Evolutionary conservation across 2,113 vertebrate species (phyloP).

Genomic region (Chloebia gouldiae): DNA sequence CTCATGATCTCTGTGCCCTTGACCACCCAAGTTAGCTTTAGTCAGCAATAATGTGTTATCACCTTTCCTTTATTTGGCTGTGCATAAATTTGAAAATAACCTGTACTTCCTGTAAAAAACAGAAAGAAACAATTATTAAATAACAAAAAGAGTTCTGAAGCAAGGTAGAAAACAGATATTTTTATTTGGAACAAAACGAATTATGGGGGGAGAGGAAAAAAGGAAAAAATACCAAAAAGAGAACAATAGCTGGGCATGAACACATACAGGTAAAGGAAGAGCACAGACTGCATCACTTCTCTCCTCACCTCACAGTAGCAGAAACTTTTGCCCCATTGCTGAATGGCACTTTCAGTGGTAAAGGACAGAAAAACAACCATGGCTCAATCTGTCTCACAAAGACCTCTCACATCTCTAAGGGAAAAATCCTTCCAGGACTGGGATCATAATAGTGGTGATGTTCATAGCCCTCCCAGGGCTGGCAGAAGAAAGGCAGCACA

Average conservation of each 20-base stretch:
- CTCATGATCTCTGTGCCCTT: neutral
- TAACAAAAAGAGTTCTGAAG: neutral
- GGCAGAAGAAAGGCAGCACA: neutral
- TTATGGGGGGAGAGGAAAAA: accelerated
- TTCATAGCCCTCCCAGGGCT: neutral
- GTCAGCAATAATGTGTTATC: neutral
- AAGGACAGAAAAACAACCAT: neutral
- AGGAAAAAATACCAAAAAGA: neutral
- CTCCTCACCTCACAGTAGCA: neutral
- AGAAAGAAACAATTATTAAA: neutral
- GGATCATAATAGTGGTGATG: neutral
- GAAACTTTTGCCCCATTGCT: neutral
- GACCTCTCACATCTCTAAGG: accelerated
- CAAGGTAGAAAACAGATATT: constrained; percentile 44
- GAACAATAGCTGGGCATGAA: neutral
- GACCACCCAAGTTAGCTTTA: neutral
- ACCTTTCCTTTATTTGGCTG: neutral
- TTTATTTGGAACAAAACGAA: constrained; percentile 57
- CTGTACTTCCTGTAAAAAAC: neutral
- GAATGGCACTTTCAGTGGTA: neutral
- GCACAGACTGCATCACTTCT: neutral
- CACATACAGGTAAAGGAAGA: neutral
- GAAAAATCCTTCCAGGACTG: neutral
- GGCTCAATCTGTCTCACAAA: neutral
- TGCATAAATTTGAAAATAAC: neutral